phyloP scores from a whole-genome alignment of 2,797 vertebrate genomes.

The Fringilla coelebs region DNA sequence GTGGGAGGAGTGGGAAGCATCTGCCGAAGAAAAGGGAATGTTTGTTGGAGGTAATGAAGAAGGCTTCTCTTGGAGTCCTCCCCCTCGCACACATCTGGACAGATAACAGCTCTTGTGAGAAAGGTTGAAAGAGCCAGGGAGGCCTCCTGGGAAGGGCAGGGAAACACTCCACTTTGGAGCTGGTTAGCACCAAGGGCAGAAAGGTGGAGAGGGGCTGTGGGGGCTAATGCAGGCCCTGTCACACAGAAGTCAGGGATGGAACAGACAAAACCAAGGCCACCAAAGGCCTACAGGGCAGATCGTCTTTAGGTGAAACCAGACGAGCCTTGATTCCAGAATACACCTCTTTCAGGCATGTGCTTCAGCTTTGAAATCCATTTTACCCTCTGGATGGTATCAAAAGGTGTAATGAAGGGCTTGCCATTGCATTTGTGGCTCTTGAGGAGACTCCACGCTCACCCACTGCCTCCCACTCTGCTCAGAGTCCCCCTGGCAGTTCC shows the following conservation, averaged over 20 bases:
- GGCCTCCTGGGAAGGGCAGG: not conserved
- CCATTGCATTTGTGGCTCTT: not conserved
- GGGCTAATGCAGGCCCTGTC: not conserved
- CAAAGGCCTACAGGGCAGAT: not conserved
- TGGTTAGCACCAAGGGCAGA: not conserved
- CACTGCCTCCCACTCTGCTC: not conserved
- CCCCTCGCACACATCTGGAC: constrained; percentile 44
- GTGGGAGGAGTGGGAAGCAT: constrained; percentile 50
- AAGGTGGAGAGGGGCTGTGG: not conserved
- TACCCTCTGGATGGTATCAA: not conserved
- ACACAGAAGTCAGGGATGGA: not conserved
- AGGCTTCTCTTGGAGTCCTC: constrained; percentile 31
- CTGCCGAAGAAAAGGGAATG: not conserved
- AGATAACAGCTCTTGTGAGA: constrained; percentile 31
- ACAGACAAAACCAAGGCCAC: not conserved
- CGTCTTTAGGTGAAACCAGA: not conserved
- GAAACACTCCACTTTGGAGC: not conserved
- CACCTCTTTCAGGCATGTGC: not conserved
- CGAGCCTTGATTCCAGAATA: not conserved
- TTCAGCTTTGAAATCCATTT: not conserved
- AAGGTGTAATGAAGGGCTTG: not conserved
- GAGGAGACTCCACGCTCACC: not conserved
- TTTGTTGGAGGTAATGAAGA: constrained; percentile 46
- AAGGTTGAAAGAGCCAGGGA: not conserved
- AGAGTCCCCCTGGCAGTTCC: not conserved